Conservation (phyloP, 2,797 vertebrate species). For the Loriculus beryllinus region DNA sequence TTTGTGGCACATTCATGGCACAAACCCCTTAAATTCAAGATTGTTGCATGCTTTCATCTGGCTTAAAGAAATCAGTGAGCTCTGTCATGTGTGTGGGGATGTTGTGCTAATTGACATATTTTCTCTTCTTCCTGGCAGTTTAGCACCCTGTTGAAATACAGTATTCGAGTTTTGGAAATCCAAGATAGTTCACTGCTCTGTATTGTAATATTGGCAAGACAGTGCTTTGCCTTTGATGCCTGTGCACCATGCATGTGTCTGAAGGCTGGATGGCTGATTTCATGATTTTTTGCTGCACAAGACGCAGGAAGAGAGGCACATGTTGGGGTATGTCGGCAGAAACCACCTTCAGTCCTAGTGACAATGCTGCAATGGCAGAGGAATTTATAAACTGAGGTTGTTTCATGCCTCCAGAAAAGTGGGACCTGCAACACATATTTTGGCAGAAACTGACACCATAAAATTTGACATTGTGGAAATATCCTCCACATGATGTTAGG, state of each 20-base stretch:
- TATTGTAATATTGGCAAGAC: neutral
- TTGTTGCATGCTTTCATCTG: neutral
- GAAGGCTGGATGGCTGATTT: neutral
- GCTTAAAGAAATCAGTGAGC: neutral
- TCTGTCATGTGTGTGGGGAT: neutral
- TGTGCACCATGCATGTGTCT: neutral
- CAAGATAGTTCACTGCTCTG: neutral
- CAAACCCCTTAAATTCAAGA: neutral
- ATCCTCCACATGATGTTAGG: neutral
- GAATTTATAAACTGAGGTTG: neutral
- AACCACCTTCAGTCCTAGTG: neutral
- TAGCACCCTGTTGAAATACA: neutral
- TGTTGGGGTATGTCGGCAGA: neutral
- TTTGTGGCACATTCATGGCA: neutral
- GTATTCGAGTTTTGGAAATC: neutral
- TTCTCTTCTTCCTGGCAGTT: neutral
- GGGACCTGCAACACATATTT: neutral
- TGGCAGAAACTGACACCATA: neutral
- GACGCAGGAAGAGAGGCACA: neutral
- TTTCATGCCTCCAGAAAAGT: neutral
- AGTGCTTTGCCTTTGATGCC: neutral
- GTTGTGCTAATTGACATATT: neutral
- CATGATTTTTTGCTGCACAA: neutral
- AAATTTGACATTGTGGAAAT: neutral
- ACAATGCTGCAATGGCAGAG: neutral